Evolutionary conservation across 2,113 vertebrate species (phyloP).

Genomic region (Micromys minutus): DNA sequence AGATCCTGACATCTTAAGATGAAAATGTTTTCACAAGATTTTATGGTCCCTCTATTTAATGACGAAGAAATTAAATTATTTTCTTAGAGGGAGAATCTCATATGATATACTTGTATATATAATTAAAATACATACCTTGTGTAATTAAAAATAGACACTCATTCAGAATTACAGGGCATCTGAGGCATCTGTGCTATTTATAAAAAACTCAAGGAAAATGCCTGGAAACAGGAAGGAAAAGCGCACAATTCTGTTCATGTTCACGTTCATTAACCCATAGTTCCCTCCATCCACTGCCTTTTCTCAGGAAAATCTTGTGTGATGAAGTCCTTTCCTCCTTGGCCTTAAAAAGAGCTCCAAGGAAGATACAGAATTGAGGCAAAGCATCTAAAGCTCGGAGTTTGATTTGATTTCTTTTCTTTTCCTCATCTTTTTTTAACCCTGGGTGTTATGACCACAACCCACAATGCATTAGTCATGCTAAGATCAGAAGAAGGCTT

Average conservation of each 20-base stretch:
- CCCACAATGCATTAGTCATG: constrained; percentile 57
- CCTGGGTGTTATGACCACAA: constrained; percentile 44
- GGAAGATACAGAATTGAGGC: background rate
- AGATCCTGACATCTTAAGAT: constrained; percentile 53
- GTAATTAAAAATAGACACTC: constrained; percentile 63
- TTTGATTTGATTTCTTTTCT: background rate
- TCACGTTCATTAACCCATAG: constrained; percentile 38
- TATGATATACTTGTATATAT: constrained; percentile 55
- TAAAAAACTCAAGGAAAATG: constrained; percentile 60
- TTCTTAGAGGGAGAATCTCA: background rate
- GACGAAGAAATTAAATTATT: constrained; percentile 57
- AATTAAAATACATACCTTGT: constrained; percentile 71
- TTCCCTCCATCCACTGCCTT: constrained; percentile 7
- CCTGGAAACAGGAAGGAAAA: background rate
- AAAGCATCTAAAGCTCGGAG: constrained; percentile 43
- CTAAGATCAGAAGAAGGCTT: constrained; percentile 38
- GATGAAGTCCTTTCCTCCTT: background rate
- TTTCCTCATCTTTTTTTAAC: background rate
- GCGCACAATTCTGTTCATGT: background rate
- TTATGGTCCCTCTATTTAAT: constrained; percentile 56
- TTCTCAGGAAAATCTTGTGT: constrained; percentile 28
- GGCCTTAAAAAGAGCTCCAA: constrained; percentile 32
- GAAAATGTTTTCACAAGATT: constrained; percentile 40
- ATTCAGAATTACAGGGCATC: constrained; percentile 46
- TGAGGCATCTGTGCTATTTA: constrained; percentile 34